Evolutionary conservation across 1,140 invertebrate species (phyloP), one percentile per base, ranked within the genome.

Genomic region (Diprion similis): DNA sequence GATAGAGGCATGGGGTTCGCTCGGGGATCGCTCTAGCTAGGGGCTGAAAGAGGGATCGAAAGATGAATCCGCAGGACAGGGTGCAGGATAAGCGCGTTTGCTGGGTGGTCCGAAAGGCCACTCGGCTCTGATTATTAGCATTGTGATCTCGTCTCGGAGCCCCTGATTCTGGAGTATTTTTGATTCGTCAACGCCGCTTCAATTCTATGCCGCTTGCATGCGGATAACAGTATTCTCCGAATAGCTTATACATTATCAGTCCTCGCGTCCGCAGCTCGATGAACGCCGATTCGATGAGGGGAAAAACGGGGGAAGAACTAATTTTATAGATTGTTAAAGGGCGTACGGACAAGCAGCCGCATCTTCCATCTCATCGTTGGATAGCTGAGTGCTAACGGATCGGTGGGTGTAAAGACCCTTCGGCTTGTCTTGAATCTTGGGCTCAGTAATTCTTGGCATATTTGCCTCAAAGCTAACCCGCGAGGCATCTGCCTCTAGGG

Each of bases 391-490:
- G 24, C 24, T 37, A 37, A 37, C 24, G 24, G 24, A 37, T 37
- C 24, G 24, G 24, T 6, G 24, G 24, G 24, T 6, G 24, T 37
- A 1, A 37, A 6, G 24, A 37, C 24, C 2, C 24, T 37, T 59
- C 51, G 11, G 51, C 51, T 8, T 59, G n/a, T 59, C 11, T 59
- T 59, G 51, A 37, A 6, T 59, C 51, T 59, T 59, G 73, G 80
- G 80, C 81, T 80, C 78, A 79, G 84, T 77, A 78, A 82, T 84
- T 85, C 82, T 85, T 83, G 81, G 83, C 82, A 87, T 86, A 84
- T 82, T 82, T 85, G 79, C 78, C 75, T 86, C 86, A 87, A 87
- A 87, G 86, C 81, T 83, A 87, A 84, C 84, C 81, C 85, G 78
- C 75, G 71, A 79, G 85, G 85, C 82, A 87, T 86, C 75, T 79